phyloP scores from a whole-genome alignment of 2,797 vertebrate genomes.

The Martes flavigula region DNA sequence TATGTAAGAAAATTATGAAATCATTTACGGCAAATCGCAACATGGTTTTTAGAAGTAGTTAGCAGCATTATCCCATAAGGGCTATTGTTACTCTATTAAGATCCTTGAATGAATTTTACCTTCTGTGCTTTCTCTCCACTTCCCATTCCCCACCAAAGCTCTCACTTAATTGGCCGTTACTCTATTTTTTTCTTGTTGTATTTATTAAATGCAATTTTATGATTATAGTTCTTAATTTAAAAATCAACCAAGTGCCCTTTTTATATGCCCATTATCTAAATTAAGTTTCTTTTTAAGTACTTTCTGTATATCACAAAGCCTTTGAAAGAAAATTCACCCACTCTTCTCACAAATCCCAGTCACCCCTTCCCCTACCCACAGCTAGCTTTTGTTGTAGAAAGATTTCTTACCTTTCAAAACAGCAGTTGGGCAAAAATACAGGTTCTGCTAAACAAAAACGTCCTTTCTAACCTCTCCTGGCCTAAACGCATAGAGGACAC shows the following conservation, averaged over 20 bases:
- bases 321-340: conserved; percentile 25
- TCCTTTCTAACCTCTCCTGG: not conserved
- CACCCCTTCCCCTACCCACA: not conserved
- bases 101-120: not conserved
- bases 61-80: not conserved
- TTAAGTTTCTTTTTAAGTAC: not conserved
- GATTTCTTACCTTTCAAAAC: not conserved
- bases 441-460: not conserved
- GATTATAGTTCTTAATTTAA: conserved; percentile 21
- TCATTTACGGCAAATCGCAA: not conserved
- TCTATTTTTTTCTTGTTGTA: not conserved
- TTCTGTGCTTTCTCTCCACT: not conserved
- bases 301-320: not conserved
- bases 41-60: not conserved
- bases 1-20: not conserved
- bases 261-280: not conserved
- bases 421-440: not conserved
- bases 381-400: not conserved
- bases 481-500: not conserved
- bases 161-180: not conserved
- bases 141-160: not conserved
- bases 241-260: conserved; percentile 3
- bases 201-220: conserved; percentile 37
- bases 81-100: not conserved
- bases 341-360: not conserved